A percentile compares a stretch with the other conserved stretches of the same genome.
These are phyloP conservation scores for Drosophila algonquin DNA, from an alignment of 2,888 invertebrate genomes.

Conservation along the genomic window DNA sequence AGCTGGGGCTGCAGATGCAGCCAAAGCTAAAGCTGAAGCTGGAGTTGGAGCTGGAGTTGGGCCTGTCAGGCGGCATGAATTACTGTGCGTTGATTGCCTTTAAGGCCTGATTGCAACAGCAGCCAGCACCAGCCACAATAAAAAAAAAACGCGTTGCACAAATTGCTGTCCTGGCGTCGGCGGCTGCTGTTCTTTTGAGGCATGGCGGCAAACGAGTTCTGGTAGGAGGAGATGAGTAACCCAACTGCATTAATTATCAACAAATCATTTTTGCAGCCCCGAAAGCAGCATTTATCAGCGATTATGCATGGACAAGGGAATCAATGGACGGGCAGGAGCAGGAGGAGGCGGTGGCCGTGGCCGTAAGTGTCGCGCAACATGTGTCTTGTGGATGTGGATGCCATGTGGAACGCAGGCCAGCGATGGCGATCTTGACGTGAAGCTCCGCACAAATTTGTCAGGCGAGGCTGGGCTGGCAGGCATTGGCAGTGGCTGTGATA, in stretches of 20 bases:
- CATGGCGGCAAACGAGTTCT: slow-evolving; percentile 65
- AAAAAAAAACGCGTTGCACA: slow-evolving; percentile 51
- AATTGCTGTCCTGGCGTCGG: slow-evolving; percentile 57
- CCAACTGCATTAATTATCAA: slow-evolving; percentile 76
- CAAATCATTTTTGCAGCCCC: slow-evolving; percentile 77
- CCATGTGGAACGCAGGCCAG: slow-evolving; percentile 31
- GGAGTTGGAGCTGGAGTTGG: slow-evolving; percentile 23
- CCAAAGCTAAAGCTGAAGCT: slow-evolving; percentile 5
- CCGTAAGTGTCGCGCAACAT: slow-evolving; percentile 72
- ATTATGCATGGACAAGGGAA: slow-evolving; percentile 67
- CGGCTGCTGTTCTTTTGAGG: slow-evolving; percentile 52
- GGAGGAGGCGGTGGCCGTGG: background rate
- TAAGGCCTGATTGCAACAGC: slow-evolving; percentile 70
- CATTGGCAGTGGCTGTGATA: background rate
- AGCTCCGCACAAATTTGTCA: slow-evolving; percentile 66
- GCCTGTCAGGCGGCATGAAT: slow-evolving; percentile 73
- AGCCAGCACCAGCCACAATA: slow-evolving; percentile 27
- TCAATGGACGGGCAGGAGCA: background rate
- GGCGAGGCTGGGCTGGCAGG: slow-evolving; percentile 4
- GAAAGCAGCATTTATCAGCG: slow-evolving; percentile 76
- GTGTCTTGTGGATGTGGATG: slow-evolving; percentile 56
- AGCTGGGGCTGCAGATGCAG: slow-evolving; percentile 2
- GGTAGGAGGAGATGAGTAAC: slow-evolving; percentile 8
- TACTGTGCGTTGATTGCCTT: slow-evolving; percentile 79
- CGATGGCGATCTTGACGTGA: slow-evolving; percentile 61